Percentiles rank a stretch among this genome's conserved stretches.
These are phyloP conservation scores for Polietes domitor DNA, from an alignment of 2,888 invertebrate species.

Conservation along the genomic window DNA sequence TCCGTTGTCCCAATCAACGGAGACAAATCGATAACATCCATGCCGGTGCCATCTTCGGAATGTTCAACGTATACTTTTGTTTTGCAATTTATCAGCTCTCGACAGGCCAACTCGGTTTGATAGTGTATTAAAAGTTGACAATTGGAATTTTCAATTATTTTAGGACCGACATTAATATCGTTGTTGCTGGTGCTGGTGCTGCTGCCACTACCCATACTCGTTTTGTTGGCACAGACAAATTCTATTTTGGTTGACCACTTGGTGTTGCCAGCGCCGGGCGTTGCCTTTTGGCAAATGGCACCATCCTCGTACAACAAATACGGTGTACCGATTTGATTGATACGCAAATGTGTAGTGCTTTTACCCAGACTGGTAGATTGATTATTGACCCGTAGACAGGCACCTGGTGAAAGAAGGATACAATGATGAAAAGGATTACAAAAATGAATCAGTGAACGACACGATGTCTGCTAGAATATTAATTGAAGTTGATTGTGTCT, in stretches of 20 bases:
- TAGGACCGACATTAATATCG: conserved; percentile 66
- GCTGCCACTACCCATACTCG: conserved; percentile 49
- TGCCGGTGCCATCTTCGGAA: conserved; percentile 71
- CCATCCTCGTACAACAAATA: conserved; percentile 79
- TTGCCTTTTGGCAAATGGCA: conserved; percentile 71
- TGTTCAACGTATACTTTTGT: conserved; percentile 73
- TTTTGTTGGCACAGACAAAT: conserved; percentile 79
- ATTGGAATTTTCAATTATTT: conserved; percentile 81
- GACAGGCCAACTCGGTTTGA: conserved; percentile 79
- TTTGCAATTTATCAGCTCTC: conserved; percentile 78
- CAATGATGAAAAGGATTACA: conserved; percentile 23
- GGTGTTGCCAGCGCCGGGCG: conserved; percentile 41
- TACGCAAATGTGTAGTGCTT: conserved; percentile 76
- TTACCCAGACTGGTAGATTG: conserved; percentile 77
- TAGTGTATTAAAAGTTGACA: conserved; percentile 80
- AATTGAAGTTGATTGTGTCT: conserved; percentile 30
- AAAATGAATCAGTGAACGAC: conserved; percentile 6
- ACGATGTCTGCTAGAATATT: not conserved
- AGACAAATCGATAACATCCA: conserved; percentile 77
- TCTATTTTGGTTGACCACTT: conserved; percentile 80
- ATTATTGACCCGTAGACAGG: conserved; percentile 74
- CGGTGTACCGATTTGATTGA: conserved; percentile 78
- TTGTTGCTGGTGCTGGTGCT: conserved; percentile 58
- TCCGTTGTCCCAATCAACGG: conserved; percentile 78
- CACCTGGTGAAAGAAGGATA: conserved; percentile 73